A percentile compares a stretch with the other conserved stretches of the same genome.
These are phyloP conservation scores for Lutjanus campechanus DNA, from an alignment of 2,797 vertebrate species.

Conservation along the genomic window DNA sequence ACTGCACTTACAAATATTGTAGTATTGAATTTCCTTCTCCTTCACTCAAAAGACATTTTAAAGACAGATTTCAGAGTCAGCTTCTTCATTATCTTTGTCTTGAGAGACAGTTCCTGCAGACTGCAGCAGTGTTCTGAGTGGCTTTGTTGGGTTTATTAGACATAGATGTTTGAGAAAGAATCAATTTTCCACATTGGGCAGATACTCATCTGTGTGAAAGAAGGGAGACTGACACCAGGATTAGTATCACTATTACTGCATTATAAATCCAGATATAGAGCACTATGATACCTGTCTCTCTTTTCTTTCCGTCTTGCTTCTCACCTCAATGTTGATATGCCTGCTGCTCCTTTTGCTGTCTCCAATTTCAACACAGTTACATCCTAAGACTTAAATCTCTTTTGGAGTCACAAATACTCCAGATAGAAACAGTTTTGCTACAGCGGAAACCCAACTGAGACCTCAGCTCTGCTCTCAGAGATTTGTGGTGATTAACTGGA, in stretches of 20 bases:
- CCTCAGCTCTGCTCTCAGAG: no score
- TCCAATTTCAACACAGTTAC: neutral
- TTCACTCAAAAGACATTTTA: no score
- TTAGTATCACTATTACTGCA: neutral
- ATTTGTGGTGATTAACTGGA: no score
- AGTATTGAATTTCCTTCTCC: neutral
- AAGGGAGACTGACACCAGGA: neutral
- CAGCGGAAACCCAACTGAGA: no score
- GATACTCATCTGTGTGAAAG: neutral
- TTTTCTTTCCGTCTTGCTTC: no score
- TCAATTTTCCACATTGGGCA: neutral
- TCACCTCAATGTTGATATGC: neutral
- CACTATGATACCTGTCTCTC: neutral
- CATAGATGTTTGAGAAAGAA: neutral
- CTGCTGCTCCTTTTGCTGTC: neutral
- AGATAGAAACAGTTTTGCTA: no score
- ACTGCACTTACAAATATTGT: neutral
- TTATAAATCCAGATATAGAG: neutral
- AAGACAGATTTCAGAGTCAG: neutral
- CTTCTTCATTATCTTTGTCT: neutral
- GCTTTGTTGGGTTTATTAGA: neutral
- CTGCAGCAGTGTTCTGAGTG: neutral
- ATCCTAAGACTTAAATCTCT: no score
- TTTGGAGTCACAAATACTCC: no score
- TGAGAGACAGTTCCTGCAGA: neutral